Conservation (phyloP, 1,140 invertebrate species). For the Drosophila paulistorum region DNA sequence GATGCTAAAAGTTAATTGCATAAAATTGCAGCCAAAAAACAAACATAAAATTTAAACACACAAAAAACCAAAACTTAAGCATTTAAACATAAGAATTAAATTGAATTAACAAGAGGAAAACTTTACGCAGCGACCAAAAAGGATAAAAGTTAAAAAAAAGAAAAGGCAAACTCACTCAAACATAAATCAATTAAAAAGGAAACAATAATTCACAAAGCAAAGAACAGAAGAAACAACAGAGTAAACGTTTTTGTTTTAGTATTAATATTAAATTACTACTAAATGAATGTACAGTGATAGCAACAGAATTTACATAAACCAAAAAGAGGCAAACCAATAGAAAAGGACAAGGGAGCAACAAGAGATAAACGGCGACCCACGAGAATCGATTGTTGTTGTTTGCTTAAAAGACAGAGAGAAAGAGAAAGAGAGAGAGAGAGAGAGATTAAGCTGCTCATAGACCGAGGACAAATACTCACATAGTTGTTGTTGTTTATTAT, state of each 20-base stretch:
- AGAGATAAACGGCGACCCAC: not conserved
- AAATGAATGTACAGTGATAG: slow-evolving; percentile 52
- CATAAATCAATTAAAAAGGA: slow-evolving; percentile 74
- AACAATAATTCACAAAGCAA: slow-evolving; percentile 69
- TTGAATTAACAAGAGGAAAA: slow-evolving; percentile 4
- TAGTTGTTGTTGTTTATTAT: slow-evolving; percentile 9
- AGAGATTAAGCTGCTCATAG: not conserved
- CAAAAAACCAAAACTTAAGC: slow-evolving; percentile 30
- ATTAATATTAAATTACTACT: slow-evolving; percentile 48
- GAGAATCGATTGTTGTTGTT: not conserved
- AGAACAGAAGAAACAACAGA: slow-evolving; percentile 20
- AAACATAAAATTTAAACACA: slow-evolving; percentile 27
- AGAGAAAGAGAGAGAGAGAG: too few species aligned
- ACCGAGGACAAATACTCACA: slow-evolving; percentile 5
- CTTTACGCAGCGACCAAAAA: slow-evolving; percentile 27
- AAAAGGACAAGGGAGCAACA: slow-evolving; percentile 32
- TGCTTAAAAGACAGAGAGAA: not conserved
- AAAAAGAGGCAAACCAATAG: slow-evolving; percentile 21
- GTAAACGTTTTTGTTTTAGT: not conserved
- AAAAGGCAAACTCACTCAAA: slow-evolving; percentile 11
- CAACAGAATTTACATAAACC: slow-evolving; percentile 66
- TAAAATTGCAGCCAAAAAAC: slow-evolving; percentile 27
- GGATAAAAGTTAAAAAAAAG: slow-evolving; percentile 1
- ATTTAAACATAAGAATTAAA: slow-evolving; percentile 43
- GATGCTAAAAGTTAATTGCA: slow-evolving; percentile 67